A percentile compares a stretch with the other conserved stretches of the same genome.
These are phyloP conservation scores for Lumbricus terrestris DNA, from an alignment of 2,888 invertebrate genomes.

Conservation along the genomic window DNA sequence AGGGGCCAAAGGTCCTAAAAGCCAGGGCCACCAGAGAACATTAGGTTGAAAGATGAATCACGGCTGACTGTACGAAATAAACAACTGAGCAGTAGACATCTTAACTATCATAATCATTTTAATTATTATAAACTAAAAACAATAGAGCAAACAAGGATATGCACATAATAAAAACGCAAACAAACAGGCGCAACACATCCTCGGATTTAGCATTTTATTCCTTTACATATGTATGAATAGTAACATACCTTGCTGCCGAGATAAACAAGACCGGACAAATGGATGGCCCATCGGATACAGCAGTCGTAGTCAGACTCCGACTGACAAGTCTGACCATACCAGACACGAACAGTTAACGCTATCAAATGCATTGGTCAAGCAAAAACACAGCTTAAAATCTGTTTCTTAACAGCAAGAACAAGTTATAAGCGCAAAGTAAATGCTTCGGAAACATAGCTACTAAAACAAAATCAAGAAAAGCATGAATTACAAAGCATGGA, in stretches of 20 bases:
- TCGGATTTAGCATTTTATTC: no score
- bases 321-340: slow-evolving; percentile 5
- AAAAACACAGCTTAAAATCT: neutral
- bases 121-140: no score
- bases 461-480: neutral
- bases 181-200: no score
- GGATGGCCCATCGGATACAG: slow-evolving; percentile 72
- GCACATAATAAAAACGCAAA: no score
- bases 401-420: neutral
- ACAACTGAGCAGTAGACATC: no score
- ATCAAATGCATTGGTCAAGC: neutral
- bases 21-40: no score
- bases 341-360: neutral
- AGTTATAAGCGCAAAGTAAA: neutral
- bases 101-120: no score
- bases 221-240: neutral
- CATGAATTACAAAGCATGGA: neutral
- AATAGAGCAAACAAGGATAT: no score
- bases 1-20: no score
- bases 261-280: slow-evolving; percentile 79
- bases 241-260: slow-evolving; percentile 54
- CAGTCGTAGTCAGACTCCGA: neutral
- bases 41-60: no score
- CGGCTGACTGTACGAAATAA: no score
- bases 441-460: neutral